A percentile compares a stretch with the other conserved stretches of the same genome.
Conservation (phyloP, 2,113 vertebrate genomes). For the Dicrurus megarhynchus region DNA sequence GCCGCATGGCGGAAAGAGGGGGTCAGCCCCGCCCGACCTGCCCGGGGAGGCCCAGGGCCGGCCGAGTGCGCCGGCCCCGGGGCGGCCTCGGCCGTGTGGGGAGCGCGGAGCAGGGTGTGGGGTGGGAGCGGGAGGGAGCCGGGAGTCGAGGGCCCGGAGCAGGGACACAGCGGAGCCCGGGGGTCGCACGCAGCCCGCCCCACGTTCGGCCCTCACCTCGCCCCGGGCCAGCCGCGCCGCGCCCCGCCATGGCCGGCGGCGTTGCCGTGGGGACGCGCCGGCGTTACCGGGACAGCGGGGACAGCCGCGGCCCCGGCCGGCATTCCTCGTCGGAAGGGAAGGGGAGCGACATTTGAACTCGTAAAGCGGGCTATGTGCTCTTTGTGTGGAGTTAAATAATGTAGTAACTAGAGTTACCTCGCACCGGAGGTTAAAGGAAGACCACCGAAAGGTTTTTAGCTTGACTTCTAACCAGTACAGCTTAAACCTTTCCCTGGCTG, state of each 20-base stretch:
- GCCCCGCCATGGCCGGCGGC: not conserved
- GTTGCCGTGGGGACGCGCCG: slow-evolving; percentile 14
- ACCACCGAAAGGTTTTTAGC: not conserved
- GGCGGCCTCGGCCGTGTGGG: not conserved
- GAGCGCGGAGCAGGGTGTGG: not conserved
- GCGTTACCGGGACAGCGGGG: not conserved
- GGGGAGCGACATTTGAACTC: not conserved
- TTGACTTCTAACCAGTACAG: not conserved
- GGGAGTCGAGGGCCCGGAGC: not conserved
- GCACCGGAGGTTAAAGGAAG: not conserved
- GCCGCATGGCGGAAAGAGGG: rapidly evolving
- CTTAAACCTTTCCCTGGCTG: not conserved
- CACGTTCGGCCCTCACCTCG: not conserved
- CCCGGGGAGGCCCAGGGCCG: not conserved
- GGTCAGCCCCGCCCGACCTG: not conserved
- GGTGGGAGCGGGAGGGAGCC: not conserved
- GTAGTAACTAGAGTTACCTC: not conserved
- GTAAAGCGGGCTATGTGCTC: not conserved
- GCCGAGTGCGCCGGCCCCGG: rapidly evolving
- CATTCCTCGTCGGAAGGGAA: rapidly evolving
- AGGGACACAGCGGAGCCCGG: not conserved
- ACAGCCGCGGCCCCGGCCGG: not conserved
- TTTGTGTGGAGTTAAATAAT: not conserved
- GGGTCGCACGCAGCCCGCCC: not conserved
- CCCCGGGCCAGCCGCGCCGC: not conserved